Evolutionary conservation across 2,888 invertebrate species (phyloP).

Genomic region (Cerastis rubricosa): DNA sequence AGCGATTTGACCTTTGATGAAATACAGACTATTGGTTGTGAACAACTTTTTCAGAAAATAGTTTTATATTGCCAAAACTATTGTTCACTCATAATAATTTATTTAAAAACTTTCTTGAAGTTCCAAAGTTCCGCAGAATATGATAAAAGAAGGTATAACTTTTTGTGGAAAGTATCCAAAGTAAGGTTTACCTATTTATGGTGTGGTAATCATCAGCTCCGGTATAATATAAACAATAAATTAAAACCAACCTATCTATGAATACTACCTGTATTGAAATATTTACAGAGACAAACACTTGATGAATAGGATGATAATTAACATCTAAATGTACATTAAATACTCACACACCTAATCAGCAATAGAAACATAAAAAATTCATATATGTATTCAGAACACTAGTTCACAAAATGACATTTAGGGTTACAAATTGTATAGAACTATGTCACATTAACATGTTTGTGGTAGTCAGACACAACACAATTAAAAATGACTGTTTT

Average conservation of each 20-base stretch:
- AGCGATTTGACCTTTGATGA: background rate
- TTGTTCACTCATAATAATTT: background rate
- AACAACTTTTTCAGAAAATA: background rate
- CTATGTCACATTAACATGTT: background rate
- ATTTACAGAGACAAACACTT: background rate
- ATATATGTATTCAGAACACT: slow-evolving; percentile 35
- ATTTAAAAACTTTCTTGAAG: background rate
- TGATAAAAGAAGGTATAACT: background rate
- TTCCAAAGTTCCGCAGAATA: background rate
- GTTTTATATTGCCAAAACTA: background rate
- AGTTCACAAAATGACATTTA: slow-evolving; percentile 7
- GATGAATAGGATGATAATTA: background rate
- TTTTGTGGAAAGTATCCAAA: background rate
- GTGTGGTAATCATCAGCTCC: background rate
- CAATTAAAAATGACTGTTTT: background rate
- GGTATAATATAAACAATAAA: background rate
- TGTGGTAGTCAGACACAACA: background rate
- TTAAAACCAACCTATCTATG: background rate
- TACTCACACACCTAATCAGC: background rate
- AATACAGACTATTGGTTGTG: background rate
- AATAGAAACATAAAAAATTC: background rate
- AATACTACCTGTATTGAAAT: background rate
- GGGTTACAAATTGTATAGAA: background rate
- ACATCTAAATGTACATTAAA: background rate
- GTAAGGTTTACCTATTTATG: background rate